Conservation (phyloP, 1,140 invertebrate genomes). For the Phenacoccus solenopsis region DNA sequence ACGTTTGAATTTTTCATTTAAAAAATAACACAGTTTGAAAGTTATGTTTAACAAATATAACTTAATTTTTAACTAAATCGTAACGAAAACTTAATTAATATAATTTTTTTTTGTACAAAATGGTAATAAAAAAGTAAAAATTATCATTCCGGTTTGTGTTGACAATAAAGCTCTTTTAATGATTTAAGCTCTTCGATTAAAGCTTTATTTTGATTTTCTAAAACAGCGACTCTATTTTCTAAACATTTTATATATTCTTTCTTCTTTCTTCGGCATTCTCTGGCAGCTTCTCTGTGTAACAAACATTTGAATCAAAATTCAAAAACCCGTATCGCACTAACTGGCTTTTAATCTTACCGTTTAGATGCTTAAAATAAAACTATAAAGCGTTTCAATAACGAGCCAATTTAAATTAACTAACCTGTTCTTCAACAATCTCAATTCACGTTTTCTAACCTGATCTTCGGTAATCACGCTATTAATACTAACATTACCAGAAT, state of each 20-base stretch:
- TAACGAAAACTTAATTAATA: background rate
- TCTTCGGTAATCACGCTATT: slow-evolving; percentile 45
- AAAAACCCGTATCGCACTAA: no score
- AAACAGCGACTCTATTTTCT: slow-evolving; percentile 95
- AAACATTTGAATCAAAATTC: no score
- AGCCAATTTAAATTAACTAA: no score
- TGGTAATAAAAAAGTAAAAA: background rate
- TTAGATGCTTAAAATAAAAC: no score
- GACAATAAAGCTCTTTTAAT: slow-evolving; percentile 95
- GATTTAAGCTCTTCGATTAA: slow-evolving; percentile 98
- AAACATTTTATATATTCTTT: slow-evolving; percentile 99
- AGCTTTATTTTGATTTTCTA: slow-evolving; percentile 99
- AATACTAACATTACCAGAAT: slow-evolving; percentile 22
- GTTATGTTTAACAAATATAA: background rate
- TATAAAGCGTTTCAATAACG: no score
- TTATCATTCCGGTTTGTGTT: slow-evolving; percentile 67
- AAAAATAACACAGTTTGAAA: slow-evolving; percentile 3
- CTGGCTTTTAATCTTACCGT: no score
- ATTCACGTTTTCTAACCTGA: slow-evolving; percentile 82
- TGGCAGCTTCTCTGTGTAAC: slow-evolving; percentile 69
- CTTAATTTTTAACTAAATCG: background rate
- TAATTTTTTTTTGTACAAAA: background rate
- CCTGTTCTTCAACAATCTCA: slow-evolving; percentile 84
- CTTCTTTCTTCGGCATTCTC: slow-evolving; percentile 97
- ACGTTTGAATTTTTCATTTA: background rate